Conservation (phyloP, 2,797 vertebrate genomes). For the Enteromius unitaeniatus region DNA sequence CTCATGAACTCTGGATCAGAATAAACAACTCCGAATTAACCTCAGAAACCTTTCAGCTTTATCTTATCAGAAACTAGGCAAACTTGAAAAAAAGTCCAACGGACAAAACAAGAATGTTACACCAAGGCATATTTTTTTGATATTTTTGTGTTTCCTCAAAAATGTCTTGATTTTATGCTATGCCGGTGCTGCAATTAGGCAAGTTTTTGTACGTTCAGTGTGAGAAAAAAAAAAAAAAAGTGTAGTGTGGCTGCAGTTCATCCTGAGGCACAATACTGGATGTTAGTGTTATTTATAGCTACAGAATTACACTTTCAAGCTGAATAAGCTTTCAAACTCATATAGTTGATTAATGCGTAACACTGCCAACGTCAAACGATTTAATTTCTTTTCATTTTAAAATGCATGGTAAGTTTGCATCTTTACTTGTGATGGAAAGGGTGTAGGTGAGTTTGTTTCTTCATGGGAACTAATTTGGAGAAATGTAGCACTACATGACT, state of each 20-base stretch:
- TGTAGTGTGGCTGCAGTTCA: not conserved
- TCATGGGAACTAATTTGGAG: not conserved
- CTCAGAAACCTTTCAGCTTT: constrained; percentile 60
- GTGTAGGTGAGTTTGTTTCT: not conserved
- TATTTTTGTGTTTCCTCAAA: not conserved
- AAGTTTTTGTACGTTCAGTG: not conserved
- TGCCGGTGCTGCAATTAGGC: constrained; percentile 1
- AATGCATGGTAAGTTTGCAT: not conserved
- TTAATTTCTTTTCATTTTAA: not conserved
- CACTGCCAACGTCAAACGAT: not conserved
- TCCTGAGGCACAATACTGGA: not conserved
- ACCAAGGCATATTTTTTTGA: not conserved
- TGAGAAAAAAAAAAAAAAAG: not conserved
- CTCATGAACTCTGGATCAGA: constrained; percentile 53
- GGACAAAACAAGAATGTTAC: not conserved
- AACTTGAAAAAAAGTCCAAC: constrained; percentile 15
- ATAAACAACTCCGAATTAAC: constrained; percentile 24
- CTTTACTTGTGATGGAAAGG: too few relatives aligned
- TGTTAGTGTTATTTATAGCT: constrained; percentile 27
- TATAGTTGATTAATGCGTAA: constrained; percentile 33
- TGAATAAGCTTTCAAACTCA: not conserved
- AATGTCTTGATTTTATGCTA: not conserved
- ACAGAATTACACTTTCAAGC: not conserved
- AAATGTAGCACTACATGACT: not conserved
- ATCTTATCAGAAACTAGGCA: constrained; percentile 44